A percentile compares a stretch with the other conserved stretches of the same genome.
phyloP scores from a whole-genome alignment of 2,888 invertebrate genomes.

The Sisyra nigra region DNA sequence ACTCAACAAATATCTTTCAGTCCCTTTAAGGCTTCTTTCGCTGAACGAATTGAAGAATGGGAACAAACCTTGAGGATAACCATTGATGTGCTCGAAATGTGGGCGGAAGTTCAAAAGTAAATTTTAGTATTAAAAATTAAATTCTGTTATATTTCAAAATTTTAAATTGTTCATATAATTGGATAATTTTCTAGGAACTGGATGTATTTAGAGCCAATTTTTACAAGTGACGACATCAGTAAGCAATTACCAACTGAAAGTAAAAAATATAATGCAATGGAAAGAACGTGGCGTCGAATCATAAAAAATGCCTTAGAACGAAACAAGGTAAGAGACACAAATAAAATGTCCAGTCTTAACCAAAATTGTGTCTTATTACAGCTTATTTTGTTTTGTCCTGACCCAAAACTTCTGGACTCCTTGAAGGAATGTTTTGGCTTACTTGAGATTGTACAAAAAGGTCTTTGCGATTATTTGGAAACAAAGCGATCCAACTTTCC shows the following conservation, averaged over 20 bases:
- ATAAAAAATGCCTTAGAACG: conserved; percentile 53
- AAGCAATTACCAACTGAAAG: conserved; percentile 62
- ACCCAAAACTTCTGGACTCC: conserved; percentile 47
- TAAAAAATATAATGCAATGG: conserved; percentile 64
- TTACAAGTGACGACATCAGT: conserved; percentile 65
- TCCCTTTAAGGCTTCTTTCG: conserved; percentile 63
- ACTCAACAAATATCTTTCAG: conserved; percentile 64
- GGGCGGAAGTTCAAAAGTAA: conserved; percentile 60
- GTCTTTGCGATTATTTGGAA: conserved; percentile 63
- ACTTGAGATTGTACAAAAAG: conserved; percentile 56
- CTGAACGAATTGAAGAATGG: conserved; percentile 57
- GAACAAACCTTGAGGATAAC: conserved; percentile 46
- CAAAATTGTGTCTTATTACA: conserved; percentile 18
- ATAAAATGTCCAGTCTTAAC: not conserved
- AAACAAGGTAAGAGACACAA: conserved; percentile 41
- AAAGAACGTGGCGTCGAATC: conserved; percentile 61
- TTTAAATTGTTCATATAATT: not conserved
- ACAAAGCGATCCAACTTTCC: conserved; percentile 60
- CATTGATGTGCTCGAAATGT: conserved; percentile 45
- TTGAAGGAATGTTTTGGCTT: conserved; percentile 51
- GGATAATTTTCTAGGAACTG: conserved; percentile 43
- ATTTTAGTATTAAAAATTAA: not conserved
- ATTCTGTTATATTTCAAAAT: not conserved
- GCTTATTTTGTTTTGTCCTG: conserved; percentile 48
- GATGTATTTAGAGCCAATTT: conserved; percentile 74